Conservation (phyloP, 2,888 invertebrate genomes). For the Phengaris arion region DNA sequence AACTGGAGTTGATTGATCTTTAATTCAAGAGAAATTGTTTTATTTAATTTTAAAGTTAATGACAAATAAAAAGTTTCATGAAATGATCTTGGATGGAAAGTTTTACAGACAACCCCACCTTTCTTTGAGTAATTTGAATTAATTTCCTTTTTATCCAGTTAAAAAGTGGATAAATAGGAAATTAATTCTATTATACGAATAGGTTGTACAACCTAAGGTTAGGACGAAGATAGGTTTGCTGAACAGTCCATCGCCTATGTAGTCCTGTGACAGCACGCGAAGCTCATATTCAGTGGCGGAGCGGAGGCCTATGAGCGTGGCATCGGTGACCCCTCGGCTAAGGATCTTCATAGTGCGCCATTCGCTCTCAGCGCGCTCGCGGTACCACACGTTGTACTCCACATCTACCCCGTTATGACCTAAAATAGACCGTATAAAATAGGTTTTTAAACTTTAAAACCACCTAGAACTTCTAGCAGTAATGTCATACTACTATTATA, state of each 20-base stretch:
- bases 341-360: conserved; percentile 91
- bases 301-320: conserved; percentile 87
- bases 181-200: too few species aligned
- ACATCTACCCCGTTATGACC: conserved; percentile 88
- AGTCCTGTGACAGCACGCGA: conserved; percentile 92
- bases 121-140: neutral
- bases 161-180: too few species aligned
- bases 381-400: conserved; percentile 93
- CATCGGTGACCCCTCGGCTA: conserved; percentile 85
- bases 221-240: conserved; percentile 89
- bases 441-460: neutral
- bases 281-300: conserved; percentile 92
- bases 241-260: conserved; percentile 92
- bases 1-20: conserved; percentile 34
- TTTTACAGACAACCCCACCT: neutral
- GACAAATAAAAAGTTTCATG: neutral
- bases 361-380: conserved; percentile 85
- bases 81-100: neutral
- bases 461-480: too few species aligned
- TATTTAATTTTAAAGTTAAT: neutral
- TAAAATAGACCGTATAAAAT: conserved; percentile 41
- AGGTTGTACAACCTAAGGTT: conserved; percentile 76
- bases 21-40: neutral
- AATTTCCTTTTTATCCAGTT: too few species aligned
- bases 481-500: too few species aligned